These are phyloP conservation scores for Aptenodytes forsteri DNA, from an alignment of 2,113 vertebrate genomes.

Conservation along the genomic window DNA sequence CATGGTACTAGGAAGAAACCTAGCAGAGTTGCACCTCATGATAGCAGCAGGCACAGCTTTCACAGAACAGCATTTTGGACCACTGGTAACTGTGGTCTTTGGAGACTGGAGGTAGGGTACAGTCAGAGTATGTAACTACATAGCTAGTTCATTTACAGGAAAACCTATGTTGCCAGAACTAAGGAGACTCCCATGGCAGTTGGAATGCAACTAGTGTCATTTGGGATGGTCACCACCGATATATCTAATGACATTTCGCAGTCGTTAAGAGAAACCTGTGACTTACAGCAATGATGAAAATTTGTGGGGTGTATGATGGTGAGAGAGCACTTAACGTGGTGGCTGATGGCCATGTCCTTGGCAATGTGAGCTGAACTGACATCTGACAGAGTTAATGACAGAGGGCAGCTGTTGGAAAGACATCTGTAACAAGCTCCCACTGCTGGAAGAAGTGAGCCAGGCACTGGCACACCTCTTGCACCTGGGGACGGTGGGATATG, in stretches of 20 bases:
- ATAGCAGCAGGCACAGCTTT: background rate
- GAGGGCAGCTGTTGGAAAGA: background rate
- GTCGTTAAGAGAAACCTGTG: background rate
- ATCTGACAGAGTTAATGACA: background rate
- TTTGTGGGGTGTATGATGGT: background rate
- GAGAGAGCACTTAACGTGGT: background rate
- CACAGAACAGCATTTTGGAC: background rate
- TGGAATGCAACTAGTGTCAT: background rate
- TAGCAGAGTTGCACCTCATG: background rate
- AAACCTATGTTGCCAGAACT: background rate
- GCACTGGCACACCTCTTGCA: background rate
- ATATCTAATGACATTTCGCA: background rate
- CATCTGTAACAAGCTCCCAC: background rate
- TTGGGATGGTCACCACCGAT: background rate
- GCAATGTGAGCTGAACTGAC: background rate
- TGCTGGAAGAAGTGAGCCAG: background rate
- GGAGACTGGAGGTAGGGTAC: background rate
- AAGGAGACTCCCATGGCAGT: background rate
- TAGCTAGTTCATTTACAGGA: background rate
- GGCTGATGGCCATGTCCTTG: background rate
- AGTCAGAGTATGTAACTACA: background rate
- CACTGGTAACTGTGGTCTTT: background rate
- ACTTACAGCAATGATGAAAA: background rate
- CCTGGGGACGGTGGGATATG: background rate
- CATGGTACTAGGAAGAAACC: background rate